Evolutionary conservation across 1,140 invertebrate genomes (phyloP).

Genomic region (Mylabris phalerata): DNA sequence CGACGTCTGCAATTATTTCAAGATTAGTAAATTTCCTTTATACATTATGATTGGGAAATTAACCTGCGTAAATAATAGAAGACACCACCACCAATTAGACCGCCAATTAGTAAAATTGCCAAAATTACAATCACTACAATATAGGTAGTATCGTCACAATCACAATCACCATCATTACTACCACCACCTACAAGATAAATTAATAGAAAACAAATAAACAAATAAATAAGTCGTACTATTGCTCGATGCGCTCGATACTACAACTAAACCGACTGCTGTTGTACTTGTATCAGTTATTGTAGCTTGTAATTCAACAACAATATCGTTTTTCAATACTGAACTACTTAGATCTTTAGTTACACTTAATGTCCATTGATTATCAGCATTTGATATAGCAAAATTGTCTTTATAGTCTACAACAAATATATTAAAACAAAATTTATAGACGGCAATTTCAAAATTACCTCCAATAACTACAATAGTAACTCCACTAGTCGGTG

Average conservation of each 20-base stretch:
- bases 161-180: constrained; percentile 4
- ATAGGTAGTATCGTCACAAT: constrained; percentile 26
- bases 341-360: not conserved
- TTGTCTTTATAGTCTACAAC: constrained; percentile 4
- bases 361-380: not conserved
- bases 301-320: constrained; percentile 11
- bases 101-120: constrained; percentile 24
- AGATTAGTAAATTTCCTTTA: not conserved
- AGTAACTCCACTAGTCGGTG: not conserved
- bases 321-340: not conserved
- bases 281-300: not conserved
- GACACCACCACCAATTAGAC: constrained; percentile 24
- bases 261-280: not conserved
- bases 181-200: too few relatives aligned
- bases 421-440: not conserved
- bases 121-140: constrained; percentile 35
- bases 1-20: not conserved
- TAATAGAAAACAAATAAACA: too few relatives aligned
- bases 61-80: constrained; percentile 33
- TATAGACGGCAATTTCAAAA: not conserved
- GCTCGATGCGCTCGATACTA: not conserved
- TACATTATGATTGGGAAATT: not conserved
- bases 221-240: not conserved
- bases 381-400: not conserved
- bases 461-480: not conserved